These are phyloP conservation scores for Ariolimax columbianus DNA, from an alignment of 2,888 invertebrate species.

Conservation along the genomic window DNA sequence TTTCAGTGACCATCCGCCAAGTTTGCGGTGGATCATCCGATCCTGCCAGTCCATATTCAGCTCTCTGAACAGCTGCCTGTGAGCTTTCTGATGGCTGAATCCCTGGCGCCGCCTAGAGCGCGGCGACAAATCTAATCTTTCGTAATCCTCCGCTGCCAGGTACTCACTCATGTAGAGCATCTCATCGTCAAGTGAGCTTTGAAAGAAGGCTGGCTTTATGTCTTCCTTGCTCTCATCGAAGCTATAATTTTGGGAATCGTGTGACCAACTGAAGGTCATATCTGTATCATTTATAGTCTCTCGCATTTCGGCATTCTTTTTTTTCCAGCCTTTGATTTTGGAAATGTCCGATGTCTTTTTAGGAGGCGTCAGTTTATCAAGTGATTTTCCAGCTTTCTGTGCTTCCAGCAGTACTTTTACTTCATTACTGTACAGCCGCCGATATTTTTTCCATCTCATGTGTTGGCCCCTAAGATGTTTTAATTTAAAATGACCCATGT, in stretches of 20 bases:
- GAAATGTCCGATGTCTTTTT: slow-evolving; percentile 69
- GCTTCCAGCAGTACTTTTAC: slow-evolving; percentile 47
- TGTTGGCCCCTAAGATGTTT: slow-evolving; percentile 69
- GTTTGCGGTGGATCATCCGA: slow-evolving; percentile 65
- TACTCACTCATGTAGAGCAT: slow-evolving; percentile 17
- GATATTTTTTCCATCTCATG: slow-evolving; percentile 68
- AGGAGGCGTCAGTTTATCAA: not conserved
- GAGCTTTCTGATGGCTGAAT: slow-evolving; percentile 45
- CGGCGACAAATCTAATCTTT: slow-evolving; percentile 24
- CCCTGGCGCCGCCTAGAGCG: slow-evolving; percentile 33
- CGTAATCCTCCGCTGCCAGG: slow-evolving; percentile 32
- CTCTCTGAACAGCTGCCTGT: slow-evolving; percentile 47
- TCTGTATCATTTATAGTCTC: not conserved
- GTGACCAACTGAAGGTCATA: slow-evolving; percentile 61
- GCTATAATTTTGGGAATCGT: slow-evolving; percentile 58
- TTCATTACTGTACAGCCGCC: slow-evolving; percentile 64
- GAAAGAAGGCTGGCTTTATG: slow-evolving; percentile 44
- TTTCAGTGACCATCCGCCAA: slow-evolving; percentile 63
- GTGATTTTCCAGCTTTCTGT: slow-evolving; percentile 35
- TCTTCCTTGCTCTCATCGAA: slow-evolving; percentile 62
- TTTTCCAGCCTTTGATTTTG: slow-evolving; percentile 74
- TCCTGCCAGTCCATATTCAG: slow-evolving; percentile 44
- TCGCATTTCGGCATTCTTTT: slow-evolving; percentile 56
- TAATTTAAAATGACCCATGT: slow-evolving; percentile 59
- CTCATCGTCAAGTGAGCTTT: slow-evolving; percentile 8